Percentiles rank a stretch among this genome's conserved stretches.
These are phyloP conservation scores for Anser cygnoides DNA, from an alignment of 2,113 vertebrate genomes.

Conservation along the genomic window DNA sequence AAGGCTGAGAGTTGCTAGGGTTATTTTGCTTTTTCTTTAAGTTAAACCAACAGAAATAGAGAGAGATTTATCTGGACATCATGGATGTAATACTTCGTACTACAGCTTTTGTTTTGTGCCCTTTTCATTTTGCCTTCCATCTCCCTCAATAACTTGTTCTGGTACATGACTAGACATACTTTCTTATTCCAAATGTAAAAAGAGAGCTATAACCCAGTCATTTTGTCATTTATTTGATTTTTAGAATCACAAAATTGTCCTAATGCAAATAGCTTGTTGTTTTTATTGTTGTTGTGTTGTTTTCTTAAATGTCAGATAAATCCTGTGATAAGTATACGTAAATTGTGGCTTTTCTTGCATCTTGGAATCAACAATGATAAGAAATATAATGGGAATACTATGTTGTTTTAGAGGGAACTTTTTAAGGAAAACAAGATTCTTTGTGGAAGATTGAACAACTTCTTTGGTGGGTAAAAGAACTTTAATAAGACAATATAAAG, in stretches of 20 bases:
- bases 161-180: neutral
- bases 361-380: neutral
- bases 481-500: neutral
- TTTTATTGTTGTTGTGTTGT: too few relatives aligned
- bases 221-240: constrained; percentile 3
- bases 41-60: neutral
- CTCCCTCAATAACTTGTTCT: neutral
- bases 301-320: neutral
- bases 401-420: neutral
- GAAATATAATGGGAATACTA: neutral
- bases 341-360: neutral
- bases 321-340: neutral
- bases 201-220: neutral
- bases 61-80: neutral
- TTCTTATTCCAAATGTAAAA: neutral
- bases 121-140: neutral
- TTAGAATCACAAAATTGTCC: neutral
- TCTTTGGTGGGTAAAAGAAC: neutral
- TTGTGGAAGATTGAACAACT: neutral
- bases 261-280: neutral
- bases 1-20: neutral
- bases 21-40: neutral
- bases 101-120: neutral
- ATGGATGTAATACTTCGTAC: neutral
- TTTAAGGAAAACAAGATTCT: accelerated